phyloP scores from a whole-genome alignment of 35 echinoderm and acorn worm genomes.

The Amphiura filiformis region DNA sequence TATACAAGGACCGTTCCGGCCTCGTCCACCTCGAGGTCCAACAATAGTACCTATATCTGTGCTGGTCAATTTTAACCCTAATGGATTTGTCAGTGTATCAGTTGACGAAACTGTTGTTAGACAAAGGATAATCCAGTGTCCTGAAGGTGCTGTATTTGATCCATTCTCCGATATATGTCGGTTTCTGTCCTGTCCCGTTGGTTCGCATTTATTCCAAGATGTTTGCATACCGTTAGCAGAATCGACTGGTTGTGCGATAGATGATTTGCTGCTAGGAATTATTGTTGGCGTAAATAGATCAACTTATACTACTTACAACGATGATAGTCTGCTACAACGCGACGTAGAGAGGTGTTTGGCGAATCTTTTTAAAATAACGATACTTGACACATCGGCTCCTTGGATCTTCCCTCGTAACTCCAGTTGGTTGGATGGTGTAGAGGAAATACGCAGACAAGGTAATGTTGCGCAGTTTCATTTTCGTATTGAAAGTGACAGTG shows the following conservation, averaged over 20 bases:
- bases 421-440: neutral
- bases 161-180: neutral
- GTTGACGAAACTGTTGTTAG: neutral
- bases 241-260: neutral
- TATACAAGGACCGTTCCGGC: neutral
- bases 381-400: neutral
- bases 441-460: neutral
- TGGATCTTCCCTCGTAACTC: neutral
- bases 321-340: neutral
- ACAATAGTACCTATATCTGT: neutral
- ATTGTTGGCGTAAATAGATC: neutral
- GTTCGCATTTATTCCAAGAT: neutral
- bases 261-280: neutral
- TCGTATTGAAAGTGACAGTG: neutral
- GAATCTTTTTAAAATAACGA: neutral
- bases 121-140: neutral
- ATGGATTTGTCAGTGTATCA: neutral
- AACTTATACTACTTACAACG: neutral
- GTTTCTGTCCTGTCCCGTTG: neutral
- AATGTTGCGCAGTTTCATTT: neutral
- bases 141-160: neutral
- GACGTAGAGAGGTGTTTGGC: neutral
- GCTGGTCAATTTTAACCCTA: neutral
- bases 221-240: neutral
- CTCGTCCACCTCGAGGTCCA: neutral